Conservation (phyloP, 2,888 invertebrate genomes). For the Agriopis leucophaearia region DNA sequence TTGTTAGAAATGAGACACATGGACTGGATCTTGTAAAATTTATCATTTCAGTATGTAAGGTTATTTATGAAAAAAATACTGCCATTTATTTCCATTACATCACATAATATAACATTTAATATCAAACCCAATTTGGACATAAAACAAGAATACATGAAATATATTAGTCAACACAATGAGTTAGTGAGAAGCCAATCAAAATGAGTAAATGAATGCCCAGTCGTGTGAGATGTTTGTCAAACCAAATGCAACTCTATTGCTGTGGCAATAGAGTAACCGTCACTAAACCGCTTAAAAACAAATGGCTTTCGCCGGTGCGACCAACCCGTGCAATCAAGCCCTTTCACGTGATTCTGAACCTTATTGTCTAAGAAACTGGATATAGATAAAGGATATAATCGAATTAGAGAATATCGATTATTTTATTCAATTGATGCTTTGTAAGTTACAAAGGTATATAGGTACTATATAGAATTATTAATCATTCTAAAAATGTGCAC, state of each 20-base stretch:
- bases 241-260: constrained; percentile 43
- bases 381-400: neutral
- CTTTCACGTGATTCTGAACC: constrained; percentile 51
- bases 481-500: too few species aligned
- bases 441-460: too few species aligned
- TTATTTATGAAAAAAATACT: neutral
- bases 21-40: too few species aligned
- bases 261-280: constrained; percentile 59
- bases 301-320: constrained; percentile 61
- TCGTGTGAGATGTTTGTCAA: constrained; percentile 33
- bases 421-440: too few species aligned
- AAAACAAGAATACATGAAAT: constrained; percentile 1
- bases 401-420: too few species aligned
- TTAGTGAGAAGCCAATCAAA: constrained; percentile 26
- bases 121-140: constrained; percentile 4
- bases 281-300: constrained; percentile 63
- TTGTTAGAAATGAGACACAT: neutral
- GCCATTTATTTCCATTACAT: neutral
- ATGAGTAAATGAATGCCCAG: constrained; percentile 36
- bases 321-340: constrained; percentile 67
- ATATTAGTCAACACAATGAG: constrained; percentile 27
- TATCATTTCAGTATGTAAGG: neutral
- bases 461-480: too few species aligned
- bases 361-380: constrained; percentile 6
- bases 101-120: neutral